Base-by-base conservation (phyloP, 1,140 invertebrate species). In the Scaptomyza montana region DNA sequence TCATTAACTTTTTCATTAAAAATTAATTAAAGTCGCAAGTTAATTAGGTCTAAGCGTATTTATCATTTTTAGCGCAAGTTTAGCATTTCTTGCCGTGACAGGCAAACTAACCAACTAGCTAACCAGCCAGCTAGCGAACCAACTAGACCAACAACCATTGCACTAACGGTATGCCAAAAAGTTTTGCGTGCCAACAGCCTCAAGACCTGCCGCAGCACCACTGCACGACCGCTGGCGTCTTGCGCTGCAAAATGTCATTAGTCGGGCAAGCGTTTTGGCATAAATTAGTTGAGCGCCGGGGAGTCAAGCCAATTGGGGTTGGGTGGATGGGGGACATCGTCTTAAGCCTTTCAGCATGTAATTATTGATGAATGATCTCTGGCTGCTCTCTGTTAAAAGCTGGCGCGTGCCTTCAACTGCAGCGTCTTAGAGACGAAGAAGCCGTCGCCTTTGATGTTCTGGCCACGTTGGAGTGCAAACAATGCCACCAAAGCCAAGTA, bases 1-100 rank as follows among this genome's bases (percentile, higher is more conserved):
- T 89, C 84, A 89, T 89, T 89, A 89, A 78, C 67, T 89, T 84
- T 89, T 89, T 89, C 85, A 89, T 89, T 89, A 89, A 84, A 89
- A 89, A 89, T 89, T 84, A 89, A 89, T 89, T 89, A 89, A 89
- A 89, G 84, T 89, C 70, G 79, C 85, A 78, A 89, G 84, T 89
- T 89, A 89, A 89, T 89, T 89, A 89, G 80, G 84, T 89, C 85
- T 87, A 89, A 89, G 84, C 84, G 85, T 89, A 89, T 89, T 89
- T 89, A 89, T 89, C 84, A 89, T 89, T 89, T 89, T 78, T 73
- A 74, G 85, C 77, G 80, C 84, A 77, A 87, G 78, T 76, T 78
- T 78, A 71, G 75, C 75, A 78, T 78, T 78, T 69, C 75, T 70
- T 70, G 72, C 16, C 56, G 50, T 78, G 75, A 77, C 75, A 77